Conservation (phyloP, 1,140 invertebrate genomes). For the Anadara kagoshimensis region DNA sequence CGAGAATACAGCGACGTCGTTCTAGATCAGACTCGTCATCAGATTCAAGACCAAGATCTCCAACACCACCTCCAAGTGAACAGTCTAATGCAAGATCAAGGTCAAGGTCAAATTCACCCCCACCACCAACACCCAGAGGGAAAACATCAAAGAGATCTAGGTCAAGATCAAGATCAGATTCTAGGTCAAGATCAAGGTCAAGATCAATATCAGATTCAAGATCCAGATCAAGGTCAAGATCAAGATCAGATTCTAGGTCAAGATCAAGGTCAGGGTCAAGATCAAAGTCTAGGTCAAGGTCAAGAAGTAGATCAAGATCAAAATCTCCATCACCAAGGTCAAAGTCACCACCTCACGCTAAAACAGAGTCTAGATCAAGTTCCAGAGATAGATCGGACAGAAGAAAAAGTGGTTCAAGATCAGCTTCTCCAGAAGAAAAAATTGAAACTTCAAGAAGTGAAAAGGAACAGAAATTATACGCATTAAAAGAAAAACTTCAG, state of each 20-base stretch:
- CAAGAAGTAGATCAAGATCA: slow-evolving; percentile 12
- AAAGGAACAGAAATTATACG: slow-evolving; percentile 34
- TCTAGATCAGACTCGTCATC: slow-evolving; percentile 40
- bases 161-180: slow-evolving; percentile 11
- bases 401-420: not conserved
- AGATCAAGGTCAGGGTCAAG: slow-evolving; percentile 22
- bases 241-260: slow-evolving; percentile 27
- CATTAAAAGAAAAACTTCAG: slow-evolving; percentile 37
- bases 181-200: slow-evolving; percentile 25
- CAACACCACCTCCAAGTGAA: not conserved
- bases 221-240: not conserved
- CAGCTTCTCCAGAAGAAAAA: slow-evolving; percentile 12
- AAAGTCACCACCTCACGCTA: slow-evolving; percentile 17
- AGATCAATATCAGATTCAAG: slow-evolving; percentile 18
- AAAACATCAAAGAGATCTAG: not conserved
- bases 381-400: slow-evolving; percentile 21
- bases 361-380: slow-evolving; percentile 34
- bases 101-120: slow-evolving; percentile 30
- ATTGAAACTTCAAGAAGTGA: slow-evolving; percentile 32
- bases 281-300: not conserved
- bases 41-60: slow-evolving; percentile 27
- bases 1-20: not conserved
- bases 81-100: not conserved
- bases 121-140: slow-evolving; percentile 14
- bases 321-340: slow-evolving; percentile 5